Percentiles rank a stretch among this genome's conserved stretches.
Evolutionary conservation across 2,888 invertebrate species (phyloP).

Genomic region (Tenthredo distinguenda): DNA sequence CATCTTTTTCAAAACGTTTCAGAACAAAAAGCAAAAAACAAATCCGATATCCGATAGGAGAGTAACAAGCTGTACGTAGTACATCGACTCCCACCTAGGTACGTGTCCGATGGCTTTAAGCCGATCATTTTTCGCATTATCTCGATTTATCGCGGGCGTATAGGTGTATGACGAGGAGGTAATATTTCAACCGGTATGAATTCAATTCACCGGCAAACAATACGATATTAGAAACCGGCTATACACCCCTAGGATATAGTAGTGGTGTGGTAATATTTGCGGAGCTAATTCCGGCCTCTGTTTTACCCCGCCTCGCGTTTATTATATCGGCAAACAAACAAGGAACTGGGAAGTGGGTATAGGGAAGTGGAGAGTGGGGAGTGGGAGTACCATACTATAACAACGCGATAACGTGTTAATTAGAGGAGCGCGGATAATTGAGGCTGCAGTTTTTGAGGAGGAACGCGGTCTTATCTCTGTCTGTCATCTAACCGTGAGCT

Average conservation of each 20-base stretch:
- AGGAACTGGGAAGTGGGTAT: neutral
- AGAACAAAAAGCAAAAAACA: neutral
- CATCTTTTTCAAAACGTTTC: neutral
- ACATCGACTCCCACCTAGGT: neutral
- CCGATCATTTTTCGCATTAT: neutral
- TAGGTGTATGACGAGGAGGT: neutral
- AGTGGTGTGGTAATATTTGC: neutral
- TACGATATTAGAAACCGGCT: neutral
- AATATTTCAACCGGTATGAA: neutral
- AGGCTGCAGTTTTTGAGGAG: conserved; percentile 30
- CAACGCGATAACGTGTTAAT: conserved; percentile 19
- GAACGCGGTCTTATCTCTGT: neutral
- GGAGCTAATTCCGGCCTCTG: neutral
- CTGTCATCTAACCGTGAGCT: neutral
- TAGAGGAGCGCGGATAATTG: neutral
- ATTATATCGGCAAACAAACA: conserved; percentile 16
- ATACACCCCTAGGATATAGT: neutral
- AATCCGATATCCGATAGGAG: neutral
- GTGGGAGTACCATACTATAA: neutral
- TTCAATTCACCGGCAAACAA: neutral
- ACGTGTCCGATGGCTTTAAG: neutral
- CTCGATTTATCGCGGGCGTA: neutral
- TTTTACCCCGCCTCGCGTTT: neutral
- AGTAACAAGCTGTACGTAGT: neutral
- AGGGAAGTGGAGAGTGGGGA: neutral